Evolutionary conservation across 2,113 vertebrate species (phyloP), one percentile per base, ranked within the genome.

Genomic region (Phrynosoma platyrhinos): DNA sequence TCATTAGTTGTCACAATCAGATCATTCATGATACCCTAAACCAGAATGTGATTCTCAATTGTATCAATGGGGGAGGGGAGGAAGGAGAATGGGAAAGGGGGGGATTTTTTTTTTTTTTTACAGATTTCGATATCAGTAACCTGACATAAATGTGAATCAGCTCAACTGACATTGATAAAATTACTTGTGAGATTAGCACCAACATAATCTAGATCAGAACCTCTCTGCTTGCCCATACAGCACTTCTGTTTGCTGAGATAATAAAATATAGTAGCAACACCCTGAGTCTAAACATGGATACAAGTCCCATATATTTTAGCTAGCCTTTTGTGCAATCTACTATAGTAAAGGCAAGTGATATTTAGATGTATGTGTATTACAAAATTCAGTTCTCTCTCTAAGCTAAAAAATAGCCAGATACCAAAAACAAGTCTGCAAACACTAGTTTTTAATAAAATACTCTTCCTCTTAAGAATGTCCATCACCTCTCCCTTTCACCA

Each of bases 141-240:
- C 68, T 0, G 0, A 83, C 66, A 1, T 87, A 85, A 86, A 68
- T 89, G 68, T 79, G n/a, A 1, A 84, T 89, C 82, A 75, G 82
- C 55, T 82, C 87, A 86, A 10, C 62, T 83, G 90, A 52, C 47
- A 89, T n/a, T 86, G 89, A 85, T 80, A 5, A 68, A 9, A 30
- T 78, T 88, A 47, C 71, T 77, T 76, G 87, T 78, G 68, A 91
- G 78, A 80, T 7, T 69, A 83, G 79, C 84, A 75, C 0, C 0
- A 64, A 80, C 81, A 84, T 88, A 90, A 92, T 72, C 13, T 80
- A 40, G 58, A 87, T 23, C 72, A 92, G 62, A 89, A 84, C 68
- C 68, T 69, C 89, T 83, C 81, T 77, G 88, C 85, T 84, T 84
- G 77, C 32, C n/a, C 81, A 69, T 72, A 83, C 53, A 68, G 75